These are phyloP conservation scores for Condylura cristata DNA, from an alignment of 2,113 vertebrate genomes.

Conservation along the genomic window DNA sequence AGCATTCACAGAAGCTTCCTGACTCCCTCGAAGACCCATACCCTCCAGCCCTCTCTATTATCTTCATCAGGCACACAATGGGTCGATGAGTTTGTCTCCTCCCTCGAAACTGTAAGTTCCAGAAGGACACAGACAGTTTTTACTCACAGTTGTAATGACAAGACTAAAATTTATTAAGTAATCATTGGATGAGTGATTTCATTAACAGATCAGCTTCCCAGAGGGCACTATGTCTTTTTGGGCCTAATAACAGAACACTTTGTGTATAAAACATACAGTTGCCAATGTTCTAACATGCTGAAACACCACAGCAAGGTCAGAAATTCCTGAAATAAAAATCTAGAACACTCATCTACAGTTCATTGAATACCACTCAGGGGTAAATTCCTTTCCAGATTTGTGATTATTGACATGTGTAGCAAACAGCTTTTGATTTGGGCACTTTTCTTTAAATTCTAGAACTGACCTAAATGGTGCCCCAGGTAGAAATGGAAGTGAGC, in stretches of 20 bases:
- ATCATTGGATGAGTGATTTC: background rate
- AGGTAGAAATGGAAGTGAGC: background rate
- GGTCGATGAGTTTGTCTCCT: background rate
- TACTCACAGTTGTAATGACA: background rate
- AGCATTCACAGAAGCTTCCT: background rate
- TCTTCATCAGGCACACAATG: background rate
- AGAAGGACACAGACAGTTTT: background rate
- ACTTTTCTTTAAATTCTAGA: slow-evolving; percentile 16
- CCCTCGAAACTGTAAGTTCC: background rate
- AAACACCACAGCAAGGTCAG: background rate
- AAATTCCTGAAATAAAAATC: background rate
- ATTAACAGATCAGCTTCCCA: background rate
- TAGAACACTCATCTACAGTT: background rate
- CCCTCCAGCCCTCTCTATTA: background rate
- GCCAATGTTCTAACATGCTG: background rate
- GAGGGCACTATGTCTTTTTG: background rate
- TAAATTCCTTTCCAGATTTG: background rate
- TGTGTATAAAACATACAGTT: background rate
- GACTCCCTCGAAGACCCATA: background rate
- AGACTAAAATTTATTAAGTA: slow-evolving; percentile 10
- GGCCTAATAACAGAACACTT: background rate
- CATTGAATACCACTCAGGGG: background rate
- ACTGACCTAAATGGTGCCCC: slow-evolving; percentile 27
- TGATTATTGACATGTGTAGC: background rate
- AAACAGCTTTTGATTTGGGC: background rate